These are phyloP conservation scores for Eulimnadia texana DNA, from an alignment of 1,140 invertebrate genomes.

Conservation along the genomic window DNA sequence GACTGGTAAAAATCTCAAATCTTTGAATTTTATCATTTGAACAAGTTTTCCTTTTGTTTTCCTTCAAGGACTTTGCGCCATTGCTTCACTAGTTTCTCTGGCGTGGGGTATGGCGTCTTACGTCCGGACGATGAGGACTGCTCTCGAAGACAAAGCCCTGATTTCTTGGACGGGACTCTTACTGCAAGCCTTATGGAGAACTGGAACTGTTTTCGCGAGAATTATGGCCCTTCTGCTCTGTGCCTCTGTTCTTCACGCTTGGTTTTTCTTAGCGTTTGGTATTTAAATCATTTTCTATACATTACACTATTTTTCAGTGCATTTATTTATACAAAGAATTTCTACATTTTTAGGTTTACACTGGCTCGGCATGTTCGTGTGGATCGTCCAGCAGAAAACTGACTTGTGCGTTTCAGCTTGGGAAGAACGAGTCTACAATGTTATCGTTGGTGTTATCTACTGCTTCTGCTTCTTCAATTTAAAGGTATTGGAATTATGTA, in stretches of 20 bases:
- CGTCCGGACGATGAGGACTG: constrained; percentile 35
- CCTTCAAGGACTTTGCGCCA: constrained; percentile 29
- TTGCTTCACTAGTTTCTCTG: constrained; percentile 38
- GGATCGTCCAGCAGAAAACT: constrained; percentile 51
- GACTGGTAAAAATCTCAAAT: constrained; percentile 30
- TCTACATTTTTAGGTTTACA: constrained; percentile 49
- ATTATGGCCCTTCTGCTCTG: constrained; percentile 39
- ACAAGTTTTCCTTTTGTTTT: constrained; percentile 15
- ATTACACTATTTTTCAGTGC: neutral
- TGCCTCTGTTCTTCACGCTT: constrained; percentile 34
- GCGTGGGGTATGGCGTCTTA: constrained; percentile 40
- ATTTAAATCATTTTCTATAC: constrained; percentile 4
- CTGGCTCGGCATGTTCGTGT: constrained; percentile 51
- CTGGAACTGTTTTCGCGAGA: constrained; percentile 37
- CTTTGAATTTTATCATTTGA: constrained; percentile 4
- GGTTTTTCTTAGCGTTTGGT: constrained; percentile 36
- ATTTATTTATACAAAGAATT: too few relatives aligned
- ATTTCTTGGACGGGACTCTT: constrained; percentile 31
- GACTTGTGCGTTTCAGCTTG: constrained; percentile 44
- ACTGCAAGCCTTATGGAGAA: constrained; percentile 39
- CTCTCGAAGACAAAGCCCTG: constrained; percentile 31
- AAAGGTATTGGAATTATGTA: constrained; percentile 20
- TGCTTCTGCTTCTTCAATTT: constrained; percentile 58
- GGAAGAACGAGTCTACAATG: constrained; percentile 49
- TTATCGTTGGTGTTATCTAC: constrained; percentile 51